A percentile compares a stretch with the other conserved stretches of the same genome.
phyloP scores from a whole-genome alignment of 92 coral and sea anemone genomes.

The Zoanthus sansibaricus region DNA sequence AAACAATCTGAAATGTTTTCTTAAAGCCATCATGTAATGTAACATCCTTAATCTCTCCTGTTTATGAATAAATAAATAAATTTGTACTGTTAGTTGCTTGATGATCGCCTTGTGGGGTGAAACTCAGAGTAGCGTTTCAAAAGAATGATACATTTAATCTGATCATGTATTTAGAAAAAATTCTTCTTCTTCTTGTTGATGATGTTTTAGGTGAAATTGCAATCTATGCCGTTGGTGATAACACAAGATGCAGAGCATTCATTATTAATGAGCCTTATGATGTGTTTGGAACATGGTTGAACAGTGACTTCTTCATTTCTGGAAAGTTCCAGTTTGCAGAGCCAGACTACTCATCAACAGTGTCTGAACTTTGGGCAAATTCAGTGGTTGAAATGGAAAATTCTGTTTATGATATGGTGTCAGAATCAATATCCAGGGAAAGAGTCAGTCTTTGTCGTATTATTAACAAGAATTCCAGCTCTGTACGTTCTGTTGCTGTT shows the following conservation, averaged over 20 bases:
- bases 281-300: constrained; percentile 90
- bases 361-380: constrained; percentile 86
- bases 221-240: constrained; percentile 58
- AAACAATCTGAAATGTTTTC: too few species aligned
- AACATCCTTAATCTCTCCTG: too few species aligned
- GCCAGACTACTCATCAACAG: constrained; percentile 66
- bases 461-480: constrained; percentile 76
- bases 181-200: too few species aligned
- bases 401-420: background rate
- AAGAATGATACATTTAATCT: too few species aligned
- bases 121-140: too few species aligned
- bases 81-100: too few species aligned
- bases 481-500: constrained; percentile 82
- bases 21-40: too few species aligned
- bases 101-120: too few species aligned
- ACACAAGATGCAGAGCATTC: constrained; percentile 9
- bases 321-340: constrained; percentile 79
- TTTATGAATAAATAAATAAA: too few species aligned
- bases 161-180: too few species aligned
- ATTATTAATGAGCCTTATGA: constrained; percentile 82
- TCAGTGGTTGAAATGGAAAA: constrained; percentile 37
- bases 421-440: background rate
- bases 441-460: constrained; percentile 67
- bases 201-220: constrained; percentile 74
- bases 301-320: constrained; percentile 69